Conservation (phyloP, 2,888 invertebrate species). For the Phaedon cochleariae region DNA sequence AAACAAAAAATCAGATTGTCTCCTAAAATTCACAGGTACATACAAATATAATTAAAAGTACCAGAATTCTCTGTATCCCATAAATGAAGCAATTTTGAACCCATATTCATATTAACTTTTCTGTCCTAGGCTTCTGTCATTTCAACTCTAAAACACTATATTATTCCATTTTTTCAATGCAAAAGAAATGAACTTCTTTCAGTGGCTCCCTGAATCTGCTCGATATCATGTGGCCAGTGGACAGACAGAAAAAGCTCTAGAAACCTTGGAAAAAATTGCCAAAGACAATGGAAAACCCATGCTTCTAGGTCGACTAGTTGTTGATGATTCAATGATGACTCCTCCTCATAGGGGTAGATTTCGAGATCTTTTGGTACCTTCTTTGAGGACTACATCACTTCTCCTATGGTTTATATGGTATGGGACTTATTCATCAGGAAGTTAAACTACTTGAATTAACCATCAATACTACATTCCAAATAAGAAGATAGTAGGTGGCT, state of each 20-base stretch:
- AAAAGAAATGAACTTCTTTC: too few relatives aligned
- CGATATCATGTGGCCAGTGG: constrained; percentile 88
- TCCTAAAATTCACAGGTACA: too few relatives aligned
- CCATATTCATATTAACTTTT: too few relatives aligned
- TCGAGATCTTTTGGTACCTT: constrained; percentile 78
- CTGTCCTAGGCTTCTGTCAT: too few relatives aligned
- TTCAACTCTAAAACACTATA: too few relatives aligned
- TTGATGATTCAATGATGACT: constrained; percentile 73
- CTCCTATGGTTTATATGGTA: constrained; percentile 95
- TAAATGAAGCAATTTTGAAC: too few relatives aligned
- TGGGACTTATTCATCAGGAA: background rate
- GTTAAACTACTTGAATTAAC: too few relatives aligned
- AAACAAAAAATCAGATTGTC: too few relatives aligned
- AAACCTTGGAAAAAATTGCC: constrained; percentile 86
- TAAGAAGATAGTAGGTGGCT: too few relatives aligned
- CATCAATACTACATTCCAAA: background rate
- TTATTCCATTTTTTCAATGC: too few relatives aligned
- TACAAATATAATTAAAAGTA: too few relatives aligned
- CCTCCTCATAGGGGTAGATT: constrained; percentile 73
- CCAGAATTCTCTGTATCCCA: too few relatives aligned
- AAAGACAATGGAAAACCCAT: constrained; percentile 89
- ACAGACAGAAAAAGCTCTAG: constrained; percentile 84
- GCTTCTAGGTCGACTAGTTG: constrained; percentile 84
- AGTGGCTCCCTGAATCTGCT: constrained; percentile 96
- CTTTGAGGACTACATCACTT: constrained; percentile 83